Percentiles rank a stretch among this genome's conserved stretches.
Evolutionary conservation across 2,797 vertebrate genomes (phyloP).

Genomic region (Sylvia borin): DNA sequence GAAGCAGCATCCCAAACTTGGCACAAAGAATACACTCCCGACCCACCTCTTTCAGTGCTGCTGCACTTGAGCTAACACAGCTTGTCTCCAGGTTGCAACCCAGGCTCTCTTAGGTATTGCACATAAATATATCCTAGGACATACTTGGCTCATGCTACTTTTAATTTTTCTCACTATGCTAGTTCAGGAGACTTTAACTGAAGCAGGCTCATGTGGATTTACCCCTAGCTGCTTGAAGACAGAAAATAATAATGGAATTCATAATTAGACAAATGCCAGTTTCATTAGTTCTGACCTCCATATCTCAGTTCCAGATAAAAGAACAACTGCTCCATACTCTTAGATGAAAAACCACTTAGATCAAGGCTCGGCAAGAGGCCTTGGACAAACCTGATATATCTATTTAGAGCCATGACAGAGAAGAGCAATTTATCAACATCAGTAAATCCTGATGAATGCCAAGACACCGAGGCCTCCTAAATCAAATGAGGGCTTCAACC

Average conservation of each 20-base stretch:
- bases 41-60: not conserved
- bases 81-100: not conserved
- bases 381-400: conserved; percentile 33
- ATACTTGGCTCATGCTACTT: not conserved
- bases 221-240: not conserved
- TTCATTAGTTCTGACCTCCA: conserved; percentile 32
- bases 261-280: conserved; percentile 45
- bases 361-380: not conserved
- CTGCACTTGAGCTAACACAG: not conserved
- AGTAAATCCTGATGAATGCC: conserved; percentile 52
- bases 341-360: conserved; percentile 32
- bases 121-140: not conserved
- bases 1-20: not conserved
- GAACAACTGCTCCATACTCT: not conserved
- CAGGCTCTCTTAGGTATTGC: not conserved
- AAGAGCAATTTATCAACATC: conserved; percentile 53
- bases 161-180: not conserved
- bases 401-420: conserved; percentile 27
- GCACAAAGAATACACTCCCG: not conserved
- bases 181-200: not conserved
- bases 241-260: conserved; percentile 30
- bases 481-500: conserved; percentile 37
- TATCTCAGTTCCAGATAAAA: conserved; percentile 14
- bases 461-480: conserved; percentile 41
- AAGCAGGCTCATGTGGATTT: not conserved